Evolutionary conservation across 2,113 vertebrate species (phyloP).

Genomic region (Sarotherodon lohbergeri): DNA sequence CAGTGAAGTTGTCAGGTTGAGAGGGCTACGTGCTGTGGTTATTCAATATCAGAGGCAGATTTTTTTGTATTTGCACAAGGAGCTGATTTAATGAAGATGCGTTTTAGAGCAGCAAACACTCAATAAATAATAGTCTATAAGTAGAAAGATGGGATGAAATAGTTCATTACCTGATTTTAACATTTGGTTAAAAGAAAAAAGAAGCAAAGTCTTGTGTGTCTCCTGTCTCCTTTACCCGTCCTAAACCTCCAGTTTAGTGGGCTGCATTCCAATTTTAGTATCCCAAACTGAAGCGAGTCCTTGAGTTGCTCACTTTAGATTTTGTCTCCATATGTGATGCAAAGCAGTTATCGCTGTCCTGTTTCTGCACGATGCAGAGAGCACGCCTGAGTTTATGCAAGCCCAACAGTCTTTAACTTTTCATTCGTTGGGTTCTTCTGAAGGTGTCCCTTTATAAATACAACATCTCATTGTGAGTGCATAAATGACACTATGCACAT

Average conservation of each 20-base stretch:
- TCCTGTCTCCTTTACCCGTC: conserved; percentile 22
- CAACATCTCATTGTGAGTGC: background rate
- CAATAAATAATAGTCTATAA: background rate
- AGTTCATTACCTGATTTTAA: background rate
- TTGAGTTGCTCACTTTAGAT: conserved; percentile 1
- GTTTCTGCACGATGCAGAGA: background rate
- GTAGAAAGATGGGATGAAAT: background rate
- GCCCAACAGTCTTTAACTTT: background rate
- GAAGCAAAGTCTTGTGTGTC: background rate
- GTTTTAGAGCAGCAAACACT: background rate
- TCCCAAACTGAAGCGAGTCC: background rate
- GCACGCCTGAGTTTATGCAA: accelerated
- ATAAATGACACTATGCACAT: background rate
- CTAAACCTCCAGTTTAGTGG: background rate
- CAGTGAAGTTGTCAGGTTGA: conserved; percentile 43
- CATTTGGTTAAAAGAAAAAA: background rate
- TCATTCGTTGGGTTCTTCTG: background rate
- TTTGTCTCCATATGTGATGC: conserved; percentile 11
- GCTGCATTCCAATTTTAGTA: background rate
- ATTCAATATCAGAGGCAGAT: conserved; percentile 48
- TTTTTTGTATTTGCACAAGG: conserved; percentile 1
- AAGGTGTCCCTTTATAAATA: background rate
- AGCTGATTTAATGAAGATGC: conserved; percentile 1
- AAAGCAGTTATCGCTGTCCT: accelerated
- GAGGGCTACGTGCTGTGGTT: conserved; percentile 37